Evolutionary conservation across 2,888 invertebrate genomes (phyloP).

Genomic region (Serripes groenlandicus): DNA sequence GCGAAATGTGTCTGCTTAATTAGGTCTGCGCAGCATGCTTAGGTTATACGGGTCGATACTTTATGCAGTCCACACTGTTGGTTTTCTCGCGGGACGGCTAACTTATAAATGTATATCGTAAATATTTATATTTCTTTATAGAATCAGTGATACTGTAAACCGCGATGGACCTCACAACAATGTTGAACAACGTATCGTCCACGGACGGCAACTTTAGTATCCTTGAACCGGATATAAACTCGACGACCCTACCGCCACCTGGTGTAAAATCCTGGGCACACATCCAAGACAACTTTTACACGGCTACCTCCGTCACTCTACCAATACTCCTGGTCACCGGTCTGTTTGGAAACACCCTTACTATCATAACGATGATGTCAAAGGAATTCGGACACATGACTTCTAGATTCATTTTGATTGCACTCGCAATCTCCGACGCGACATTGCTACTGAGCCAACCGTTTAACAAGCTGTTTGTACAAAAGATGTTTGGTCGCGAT

Average conservation of each 20-base stretch:
- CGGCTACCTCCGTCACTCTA: neutral
- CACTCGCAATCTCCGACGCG: constrained; percentile 73
- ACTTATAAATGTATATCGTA: too few species aligned
- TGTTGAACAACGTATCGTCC: too few species aligned
- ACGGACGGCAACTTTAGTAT: neutral
- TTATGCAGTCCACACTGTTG: too few species aligned
- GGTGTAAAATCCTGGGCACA: neutral
- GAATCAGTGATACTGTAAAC: too few species aligned
- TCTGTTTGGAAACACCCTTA: constrained; percentile 70
- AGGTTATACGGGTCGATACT: too few species aligned
- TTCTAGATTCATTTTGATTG: constrained; percentile 67
- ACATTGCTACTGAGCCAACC: constrained; percentile 68
- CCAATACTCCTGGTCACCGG: constrained; percentile 67
- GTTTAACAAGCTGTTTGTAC: constrained; percentile 71
- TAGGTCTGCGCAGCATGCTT: too few species aligned
- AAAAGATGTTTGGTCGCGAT: constrained; percentile 67
- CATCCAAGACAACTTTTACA: neutral
- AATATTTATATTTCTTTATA: too few species aligned
- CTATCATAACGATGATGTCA: constrained; percentile 69
- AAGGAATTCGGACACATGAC: constrained; percentile 60
- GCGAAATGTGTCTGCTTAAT: too few species aligned
- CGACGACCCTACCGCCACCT: neutral
- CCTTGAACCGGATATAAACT: neutral
- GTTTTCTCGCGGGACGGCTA: too few species aligned
- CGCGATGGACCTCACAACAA: too few species aligned